Evolutionary conservation across 2,888 invertebrate species (phyloP), one percentile per base, ranked within the genome.

Genomic region (Myopa tessellatipennis): DNA sequence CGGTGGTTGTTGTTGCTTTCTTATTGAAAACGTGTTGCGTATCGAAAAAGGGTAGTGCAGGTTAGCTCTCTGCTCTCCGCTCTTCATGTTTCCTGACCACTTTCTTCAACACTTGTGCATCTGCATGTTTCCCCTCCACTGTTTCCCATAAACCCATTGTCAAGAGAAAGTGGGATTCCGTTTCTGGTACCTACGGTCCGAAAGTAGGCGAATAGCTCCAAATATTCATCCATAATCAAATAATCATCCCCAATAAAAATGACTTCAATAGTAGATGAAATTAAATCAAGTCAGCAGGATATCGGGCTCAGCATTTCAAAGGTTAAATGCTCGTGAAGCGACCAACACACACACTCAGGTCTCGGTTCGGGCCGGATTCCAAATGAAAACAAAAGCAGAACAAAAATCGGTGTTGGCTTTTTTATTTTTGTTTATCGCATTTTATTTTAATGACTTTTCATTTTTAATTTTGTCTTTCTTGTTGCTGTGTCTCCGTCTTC

Each of bases 331-430:
- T n/a, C 34, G 36, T 16, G 34, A 16, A 10, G 38, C 36, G 34
- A 7, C 45, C 45, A n/a, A 16, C 52, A 52, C 61, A 4, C 61
- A 34, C 61, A 34, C 8, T 7, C 65, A 38, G 14, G 16, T 38
- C 12, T 36, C 34, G 34, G 12, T 36, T 26, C 6, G 26, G 6
- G 8, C 65, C 55, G 14, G 36, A 38, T 6, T 38, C 38, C 38
- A 60, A 68, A 55, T 58, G 74, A 68, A 68, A 75, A 69, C 69
- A 75, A 75, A 74, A 75, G 75, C 75, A 18, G 36, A 68, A 45
- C 58, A 26, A 65, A 14, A 74, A 74, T 74, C 40, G 65, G 68
- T 40, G 68, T 14, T 55, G 67, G 67, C 58, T 26, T 75, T 68
- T 75, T 74, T 61, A 14, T 67, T 58, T 60, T 45, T 8, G 36